These are phyloP conservation scores for Dinoponera quadriceps DNA, from an alignment of 1,140 invertebrate species.

Conservation along the genomic window DNA sequence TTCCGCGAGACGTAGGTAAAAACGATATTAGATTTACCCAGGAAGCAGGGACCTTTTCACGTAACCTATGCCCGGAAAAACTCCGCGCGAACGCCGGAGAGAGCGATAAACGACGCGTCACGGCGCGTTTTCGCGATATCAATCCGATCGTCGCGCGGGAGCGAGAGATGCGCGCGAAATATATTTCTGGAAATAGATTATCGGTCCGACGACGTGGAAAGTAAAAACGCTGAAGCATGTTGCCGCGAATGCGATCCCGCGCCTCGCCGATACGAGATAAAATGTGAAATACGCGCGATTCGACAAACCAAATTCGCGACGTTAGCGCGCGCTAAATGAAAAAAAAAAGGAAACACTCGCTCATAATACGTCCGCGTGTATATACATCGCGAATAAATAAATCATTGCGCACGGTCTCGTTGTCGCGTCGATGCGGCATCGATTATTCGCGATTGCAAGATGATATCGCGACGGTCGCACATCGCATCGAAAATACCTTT, in stretches of 20 bases:
- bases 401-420: not conserved
- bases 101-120: slow-evolving; percentile 72
- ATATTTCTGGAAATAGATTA: slow-evolving; percentile 66
- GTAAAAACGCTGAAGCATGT: slow-evolving; percentile 45
- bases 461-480: not conserved
- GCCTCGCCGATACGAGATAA: slow-evolving; percentile 25
- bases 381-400: slow-evolving; percentile 42
- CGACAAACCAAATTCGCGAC: slow-evolving; percentile 20
- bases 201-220: slow-evolving; percentile 33
- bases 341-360: slow-evolving; percentile 4
- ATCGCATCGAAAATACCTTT: not conserved
- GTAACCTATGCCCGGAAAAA: slow-evolving; percentile 63
- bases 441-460: not conserved
- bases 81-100: slow-evolving; percentile 26
- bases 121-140: slow-evolving; percentile 62
- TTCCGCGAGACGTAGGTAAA: slow-evolving; percentile 59
- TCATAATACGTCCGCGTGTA: not conserved
- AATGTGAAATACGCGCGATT: slow-evolving; percentile 36
- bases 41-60: slow-evolving; percentile 61
- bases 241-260: slow-evolving; percentile 26
- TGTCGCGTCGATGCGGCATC: slow-evolving; percentile 7
- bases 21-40: slow-evolving; percentile 70
- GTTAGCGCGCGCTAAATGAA: not conserved
- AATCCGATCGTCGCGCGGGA: slow-evolving; percentile 59
- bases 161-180: slow-evolving; percentile 47